phyloP scores from a whole-genome alignment of 2,888 invertebrate species.

The Napeogenes sylphis region DNA sequence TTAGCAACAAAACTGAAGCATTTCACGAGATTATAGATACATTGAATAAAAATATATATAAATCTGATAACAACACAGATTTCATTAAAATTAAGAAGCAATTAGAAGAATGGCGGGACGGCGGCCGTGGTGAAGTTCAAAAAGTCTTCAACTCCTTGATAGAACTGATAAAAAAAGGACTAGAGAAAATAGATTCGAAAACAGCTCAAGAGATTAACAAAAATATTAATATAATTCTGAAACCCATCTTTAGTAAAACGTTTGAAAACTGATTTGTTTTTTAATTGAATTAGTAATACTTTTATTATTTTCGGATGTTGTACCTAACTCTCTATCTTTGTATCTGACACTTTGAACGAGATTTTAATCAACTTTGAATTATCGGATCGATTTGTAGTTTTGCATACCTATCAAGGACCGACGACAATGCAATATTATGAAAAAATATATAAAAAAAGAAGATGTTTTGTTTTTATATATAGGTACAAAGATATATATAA shows the following conservation, averaged over 20 bases:
- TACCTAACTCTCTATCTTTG: no score
- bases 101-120: conserved; percentile 35
- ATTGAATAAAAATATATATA: conserved; percentile 35
- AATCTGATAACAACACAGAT: conserved; percentile 32
- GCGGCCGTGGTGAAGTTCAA: conserved; percentile 2
- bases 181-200: conserved; percentile 12
- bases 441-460: no score
- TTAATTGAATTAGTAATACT: no score
- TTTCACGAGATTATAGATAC: conserved; percentile 42
- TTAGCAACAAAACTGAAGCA: conserved; percentile 38
- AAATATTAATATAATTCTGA: background rate
- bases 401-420: no score
- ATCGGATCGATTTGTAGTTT: no score
- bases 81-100: conserved; percentile 37
- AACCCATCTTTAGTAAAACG: background rate
- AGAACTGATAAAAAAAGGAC: conserved; percentile 9
- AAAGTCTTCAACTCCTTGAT: conserved; percentile 12
- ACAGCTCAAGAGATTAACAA: background rate
- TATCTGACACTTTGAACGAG: no score
- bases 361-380: no score
- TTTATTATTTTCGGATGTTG: no score
- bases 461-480: no score
- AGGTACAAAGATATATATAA: no score
- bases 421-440: no score
- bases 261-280: background rate